phyloP scores from a whole-genome alignment of 2,888 invertebrate genomes.

The Metalampra italica region DNA sequence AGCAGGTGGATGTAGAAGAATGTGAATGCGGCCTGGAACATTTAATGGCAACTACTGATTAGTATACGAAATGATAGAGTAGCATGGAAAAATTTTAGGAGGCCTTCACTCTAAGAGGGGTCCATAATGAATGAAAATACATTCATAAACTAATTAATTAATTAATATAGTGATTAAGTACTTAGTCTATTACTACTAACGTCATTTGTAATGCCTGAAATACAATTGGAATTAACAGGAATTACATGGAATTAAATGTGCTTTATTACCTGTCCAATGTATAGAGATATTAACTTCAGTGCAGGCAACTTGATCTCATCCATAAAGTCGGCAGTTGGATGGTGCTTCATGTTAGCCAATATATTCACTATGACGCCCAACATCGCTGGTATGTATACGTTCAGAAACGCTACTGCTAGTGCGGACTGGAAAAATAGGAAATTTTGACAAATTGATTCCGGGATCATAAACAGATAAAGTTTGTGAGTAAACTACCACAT shows the following conservation, averaged over 20 bases:
- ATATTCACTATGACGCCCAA: constrained; percentile 91
- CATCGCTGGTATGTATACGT: constrained; percentile 92
- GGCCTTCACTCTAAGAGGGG: no score
- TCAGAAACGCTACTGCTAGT: constrained; percentile 90
- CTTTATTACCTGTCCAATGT: constrained; percentile 83
- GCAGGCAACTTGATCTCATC: constrained; percentile 83
- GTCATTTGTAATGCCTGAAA: no score
- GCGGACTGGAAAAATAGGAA: constrained; percentile 86
- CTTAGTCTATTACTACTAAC: no score
- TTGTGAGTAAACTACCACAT: no score
- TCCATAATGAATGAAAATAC: no score
- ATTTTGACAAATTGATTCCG: background rate
- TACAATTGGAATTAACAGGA: no score
- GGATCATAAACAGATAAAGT: no score
- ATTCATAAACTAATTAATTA: no score
- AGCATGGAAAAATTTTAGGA: no score
- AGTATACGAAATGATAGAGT: background rate
- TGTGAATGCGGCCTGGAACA: constrained; percentile 88
- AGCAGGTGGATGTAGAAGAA: constrained; percentile 93
- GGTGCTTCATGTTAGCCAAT: constrained; percentile 52
- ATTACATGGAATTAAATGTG: no score
- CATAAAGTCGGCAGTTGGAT: constrained; percentile 67
- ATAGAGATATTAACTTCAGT: constrained; percentile 82
- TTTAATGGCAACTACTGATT: background rate
- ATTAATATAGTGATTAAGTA: no score